phyloP scores from a whole-genome alignment of 2,113 vertebrate species.

The Megaceryle maxima region DNA sequence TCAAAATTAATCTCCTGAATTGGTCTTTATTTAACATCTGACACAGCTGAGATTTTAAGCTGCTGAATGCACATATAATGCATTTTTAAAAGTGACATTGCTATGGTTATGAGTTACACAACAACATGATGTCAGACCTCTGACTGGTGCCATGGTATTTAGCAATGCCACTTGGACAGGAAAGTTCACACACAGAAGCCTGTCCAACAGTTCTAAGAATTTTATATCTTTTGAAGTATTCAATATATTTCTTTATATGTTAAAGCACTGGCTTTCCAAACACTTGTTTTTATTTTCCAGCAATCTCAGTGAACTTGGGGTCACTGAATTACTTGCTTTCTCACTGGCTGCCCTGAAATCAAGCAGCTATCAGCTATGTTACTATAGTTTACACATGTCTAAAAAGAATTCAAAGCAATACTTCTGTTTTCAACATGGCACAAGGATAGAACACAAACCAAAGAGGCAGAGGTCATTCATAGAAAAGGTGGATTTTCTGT shows the following conservation, averaged over 20 bases:
- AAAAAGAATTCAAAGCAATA: not conserved
- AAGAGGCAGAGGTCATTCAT: not conserved
- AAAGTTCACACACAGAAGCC: conserved; percentile 61
- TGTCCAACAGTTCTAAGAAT: conserved; percentile 79
- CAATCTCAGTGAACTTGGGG: conserved; percentile 64
- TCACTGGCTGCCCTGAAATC: conserved; percentile 25
- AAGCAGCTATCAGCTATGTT: not conserved
- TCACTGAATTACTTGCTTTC: conserved; percentile 57
- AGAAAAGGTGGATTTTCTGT: not conserved
- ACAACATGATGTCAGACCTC: conserved; percentile 68
- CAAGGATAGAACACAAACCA: not conserved
- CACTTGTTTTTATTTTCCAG: conserved; percentile 67
- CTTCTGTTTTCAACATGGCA: not conserved
- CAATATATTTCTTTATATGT: conserved; percentile 68
- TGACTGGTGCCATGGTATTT: conserved; percentile 67
- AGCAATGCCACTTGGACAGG: conserved; percentile 75
- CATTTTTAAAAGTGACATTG: conserved; percentile 57
- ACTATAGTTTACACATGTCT: not conserved
- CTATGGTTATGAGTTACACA: conserved; percentile 70
- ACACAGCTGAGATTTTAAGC: conserved; percentile 29
- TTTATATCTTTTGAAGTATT: conserved; percentile 74
- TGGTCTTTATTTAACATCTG: conserved; percentile 42
- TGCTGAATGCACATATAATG: conserved; percentile 33
- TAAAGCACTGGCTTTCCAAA: conserved; percentile 48
- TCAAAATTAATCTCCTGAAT: conserved; percentile 42